Evolutionary conservation across 2,113 vertebrate genomes (phyloP), one percentile per base, ranked within the genome.

Genomic region (Amblyopsis rosae): DNA sequence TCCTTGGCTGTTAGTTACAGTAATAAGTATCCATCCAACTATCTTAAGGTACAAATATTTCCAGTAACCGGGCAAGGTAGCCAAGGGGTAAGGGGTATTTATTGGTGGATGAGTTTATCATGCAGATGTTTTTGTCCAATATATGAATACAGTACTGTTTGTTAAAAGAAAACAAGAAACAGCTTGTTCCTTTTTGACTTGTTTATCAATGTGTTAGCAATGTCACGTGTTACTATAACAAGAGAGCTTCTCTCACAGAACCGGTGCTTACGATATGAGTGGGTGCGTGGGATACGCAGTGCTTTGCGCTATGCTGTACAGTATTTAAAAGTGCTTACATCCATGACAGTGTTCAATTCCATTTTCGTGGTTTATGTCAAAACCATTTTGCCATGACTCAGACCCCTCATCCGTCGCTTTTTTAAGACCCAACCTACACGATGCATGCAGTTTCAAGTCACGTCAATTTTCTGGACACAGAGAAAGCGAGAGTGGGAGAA

Each of bases 21-120:
- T 63, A 47, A 6, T 73, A 67, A 64, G 60, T 63, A 76, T 75
- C 77, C 62, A 86, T 73, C 26, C 26, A 64, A 82, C 72, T 86
- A 82, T 86, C 82, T 86, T 79, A 84, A 67, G 87, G 90, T 91
- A 89, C 86, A 89, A 79, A 69, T 76, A 75, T 84, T 85, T 88
- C 79, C 70, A 83, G 63, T 81, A 79, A 80, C 64, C 80, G 73
- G 78, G 62, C 73, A 80, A 86, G 78, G 76, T 85, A 87, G 82
- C 81, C 75, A 81, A 67, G 80, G 87, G 33, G 16, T 84, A 59
- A 74, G 80, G 84, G 82, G 82, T 90, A 88, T 91, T 90, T 90
- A 91, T 92, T 89, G 74, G 81, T 75, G 79, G 79, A 74, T 83
- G 72, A 80, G 82, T 59, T 85, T 67, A 49, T 83, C 73, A 85